Evolutionary conservation across 2,888 invertebrate genomes (phyloP).

Genomic region (Ptilodon capucinus): DNA sequence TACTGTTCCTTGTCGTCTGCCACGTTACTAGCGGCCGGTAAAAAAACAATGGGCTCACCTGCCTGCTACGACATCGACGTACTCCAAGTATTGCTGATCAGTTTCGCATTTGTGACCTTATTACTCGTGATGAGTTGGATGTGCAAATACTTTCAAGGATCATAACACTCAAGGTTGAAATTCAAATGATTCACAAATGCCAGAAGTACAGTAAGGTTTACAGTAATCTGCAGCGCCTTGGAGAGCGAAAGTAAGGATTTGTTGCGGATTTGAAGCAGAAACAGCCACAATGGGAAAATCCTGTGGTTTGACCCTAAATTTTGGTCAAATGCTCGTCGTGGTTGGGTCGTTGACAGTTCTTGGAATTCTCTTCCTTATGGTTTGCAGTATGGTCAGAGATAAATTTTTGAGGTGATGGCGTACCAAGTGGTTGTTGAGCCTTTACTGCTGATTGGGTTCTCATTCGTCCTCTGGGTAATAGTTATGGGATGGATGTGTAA

Average conservation of each 20-base stretch:
- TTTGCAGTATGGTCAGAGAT: slow-evolving; percentile 19
- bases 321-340: slow-evolving; percentile 34
- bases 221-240: no score
- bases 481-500: slow-evolving; percentile 45
- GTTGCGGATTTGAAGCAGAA: not conserved
- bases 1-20: slow-evolving; percentile 62
- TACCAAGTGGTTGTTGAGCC: slow-evolving; percentile 16
- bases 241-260: not conserved
- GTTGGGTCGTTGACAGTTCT: slow-evolving; percentile 40
- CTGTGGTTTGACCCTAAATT: slow-evolving; percentile 22
- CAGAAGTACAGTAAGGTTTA: no score
- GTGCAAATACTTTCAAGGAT: slow-evolving; percentile 59
- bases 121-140: slow-evolving; percentile 64
- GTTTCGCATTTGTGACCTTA: slow-evolving; percentile 59
- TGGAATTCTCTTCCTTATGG: slow-evolving; percentile 30
- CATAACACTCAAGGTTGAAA: slow-evolving; percentile 16
- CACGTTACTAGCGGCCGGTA: slow-evolving; percentile 56
- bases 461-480: slow-evolving; percentile 50
- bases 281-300: not conserved
- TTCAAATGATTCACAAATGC: not conserved
- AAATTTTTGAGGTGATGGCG: not conserved
- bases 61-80: slow-evolving; percentile 49
- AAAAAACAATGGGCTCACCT: slow-evolving; percentile 31
- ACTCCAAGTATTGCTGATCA: slow-evolving; percentile 53
- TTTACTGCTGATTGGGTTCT: slow-evolving; percentile 34